Conservation (phyloP, 37 sponge, comb jelly and placozoan species). For the Axinella damicornis region DNA sequence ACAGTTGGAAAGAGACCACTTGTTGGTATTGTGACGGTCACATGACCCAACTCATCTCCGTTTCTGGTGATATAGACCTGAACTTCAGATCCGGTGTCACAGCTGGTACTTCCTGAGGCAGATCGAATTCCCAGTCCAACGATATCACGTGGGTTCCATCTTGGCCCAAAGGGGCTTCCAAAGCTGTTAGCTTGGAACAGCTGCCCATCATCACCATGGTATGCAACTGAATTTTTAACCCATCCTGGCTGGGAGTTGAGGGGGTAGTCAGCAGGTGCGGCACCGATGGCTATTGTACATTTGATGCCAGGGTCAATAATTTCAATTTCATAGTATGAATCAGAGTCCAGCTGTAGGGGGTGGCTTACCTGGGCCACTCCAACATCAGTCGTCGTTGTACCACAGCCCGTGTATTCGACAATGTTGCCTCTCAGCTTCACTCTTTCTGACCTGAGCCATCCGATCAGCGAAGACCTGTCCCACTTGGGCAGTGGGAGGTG, state of each 20-base stretch:
- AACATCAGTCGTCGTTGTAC: not conserved
- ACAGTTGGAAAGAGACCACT: slow-evolving; percentile 59
- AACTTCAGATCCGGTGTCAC: not conserved
- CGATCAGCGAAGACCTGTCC: slow-evolving; percentile 18
- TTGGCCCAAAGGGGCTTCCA: slow-evolving; percentile 58
- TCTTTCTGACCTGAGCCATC: slow-evolving; percentile 67
- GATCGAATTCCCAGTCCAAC: slow-evolving; percentile 64
- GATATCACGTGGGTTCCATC: slow-evolving; percentile 36
- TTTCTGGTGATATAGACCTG: slow-evolving; percentile 68
- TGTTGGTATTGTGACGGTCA: slow-evolving; percentile 34
- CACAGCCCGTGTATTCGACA: slow-evolving; percentile 31
- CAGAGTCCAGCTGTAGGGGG: not conserved
- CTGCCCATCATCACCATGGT: slow-evolving; percentile 70
- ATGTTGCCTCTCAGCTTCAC: slow-evolving; percentile 32
- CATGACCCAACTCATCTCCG: slow-evolving; percentile 64
- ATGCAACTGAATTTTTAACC: slow-evolving; percentile 49
- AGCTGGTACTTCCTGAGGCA: not conserved
- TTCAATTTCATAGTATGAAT: slow-evolving; percentile 62
- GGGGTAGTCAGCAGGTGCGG: slow-evolving; percentile 46
- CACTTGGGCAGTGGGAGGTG: slow-evolving; percentile 16
- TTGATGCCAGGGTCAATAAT: slow-evolving; percentile 34
- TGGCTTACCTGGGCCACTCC: slow-evolving; percentile 62
- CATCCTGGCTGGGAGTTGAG: slow-evolving; percentile 48
- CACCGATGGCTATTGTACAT: slow-evolving; percentile 47
- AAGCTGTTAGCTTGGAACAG: slow-evolving; percentile 24